Evolutionary conservation across 2,113 vertebrate species (phyloP), one percentile per base, ranked within the genome.

Genomic region (Calidris pugnax): DNA sequence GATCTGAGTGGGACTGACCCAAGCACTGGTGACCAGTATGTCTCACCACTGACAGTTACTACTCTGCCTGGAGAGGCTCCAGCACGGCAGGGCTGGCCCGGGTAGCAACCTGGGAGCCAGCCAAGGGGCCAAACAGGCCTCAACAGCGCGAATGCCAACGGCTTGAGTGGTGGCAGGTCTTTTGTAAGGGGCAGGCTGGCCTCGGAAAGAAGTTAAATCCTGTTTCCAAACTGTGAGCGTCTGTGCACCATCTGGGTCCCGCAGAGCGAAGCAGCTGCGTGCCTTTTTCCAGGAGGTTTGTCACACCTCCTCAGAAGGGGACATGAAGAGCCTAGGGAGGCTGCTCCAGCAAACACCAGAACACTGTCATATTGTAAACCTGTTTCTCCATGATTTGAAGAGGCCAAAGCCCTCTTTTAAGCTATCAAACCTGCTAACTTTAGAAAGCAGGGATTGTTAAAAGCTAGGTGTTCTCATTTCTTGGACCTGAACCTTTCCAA

Each of bases 191-290:
- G 23, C 72, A 53, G 16, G 53, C 43, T 83, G 88, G 80, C 92
- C 92, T 71, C 85, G 5, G 66, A 55, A 53, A 39, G 41, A 55
- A 95, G 37, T 39, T 18, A 87, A 77, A 90, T 75, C 73, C 83
- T 82, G 89, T 76, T 85, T 72, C 79, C 88, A 87, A 94, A 91
- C 74, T 71, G 66, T 7, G 96, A 93, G 74, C 33, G 83, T 83
- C 86, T 95, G 93, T 79, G 89, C 91, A 27, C 96, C 96, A 96
- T 92, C 86, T 97, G 96, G 57, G 86, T 57, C 94, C 93, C 17
- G 27, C 33, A 9, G 71, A 80, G 91, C 7, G 5, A 26, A 60
- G 87, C 84, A 87, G 96, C 77, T 92, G 82, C 2, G 43, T 10
- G 86, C 68, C 87, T 26, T 74, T 51, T 37, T 50, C 43, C 87